Evolutionary conservation across 1,140 invertebrate genomes (phyloP), one percentile per base, ranked within the genome.

Genomic region (Neuroterus valhalla): DNA sequence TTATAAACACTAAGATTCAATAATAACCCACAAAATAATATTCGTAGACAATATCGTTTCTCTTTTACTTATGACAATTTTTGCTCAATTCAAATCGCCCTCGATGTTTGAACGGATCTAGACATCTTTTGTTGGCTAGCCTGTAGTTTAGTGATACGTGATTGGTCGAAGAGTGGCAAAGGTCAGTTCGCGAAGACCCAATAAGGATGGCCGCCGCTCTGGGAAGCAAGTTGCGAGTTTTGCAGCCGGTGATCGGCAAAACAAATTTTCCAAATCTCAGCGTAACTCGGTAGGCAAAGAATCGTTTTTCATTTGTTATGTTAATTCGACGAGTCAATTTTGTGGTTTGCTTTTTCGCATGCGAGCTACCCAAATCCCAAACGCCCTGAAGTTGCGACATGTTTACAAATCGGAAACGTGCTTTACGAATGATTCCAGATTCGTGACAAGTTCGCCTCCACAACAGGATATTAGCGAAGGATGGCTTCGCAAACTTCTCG

Each of bases 401-500:
- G 55, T 62, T 62, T 62, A 62, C 55, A 62, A 62, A 14, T 62
- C n/a, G 55, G 14, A 62, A 62, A 62, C 55, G 55, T 62, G 55
- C 23, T 62, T n/a, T 31, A 31, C 55, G 50, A 55, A 19, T 62
- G 14, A 12, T 62, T 62, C 70, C 62, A 87, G 85, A 76, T 84
- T 80, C 43, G 70, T 86, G 68, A 55, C 87, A 75, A 86, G 90
- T 72, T 90, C 92, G 76, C 90, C 90, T 73, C 86, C 89, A 26
- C 84, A 85, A 50, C 80, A 90, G 38, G 90, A 92, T 72, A 91
- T 91, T 79, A 90, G 89, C 62, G 96, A 97, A 91, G 93, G 95
- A 83, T 62, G 55, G 55, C 55, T 62, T 62, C 23, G 55, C 21
- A 62, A 62, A 62, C 55, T 98, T 44, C 89, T 97, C 71, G 96